Conservation (phyloP, 2,797 vertebrate species). For the Sebastiscus albofasciatus region DNA sequence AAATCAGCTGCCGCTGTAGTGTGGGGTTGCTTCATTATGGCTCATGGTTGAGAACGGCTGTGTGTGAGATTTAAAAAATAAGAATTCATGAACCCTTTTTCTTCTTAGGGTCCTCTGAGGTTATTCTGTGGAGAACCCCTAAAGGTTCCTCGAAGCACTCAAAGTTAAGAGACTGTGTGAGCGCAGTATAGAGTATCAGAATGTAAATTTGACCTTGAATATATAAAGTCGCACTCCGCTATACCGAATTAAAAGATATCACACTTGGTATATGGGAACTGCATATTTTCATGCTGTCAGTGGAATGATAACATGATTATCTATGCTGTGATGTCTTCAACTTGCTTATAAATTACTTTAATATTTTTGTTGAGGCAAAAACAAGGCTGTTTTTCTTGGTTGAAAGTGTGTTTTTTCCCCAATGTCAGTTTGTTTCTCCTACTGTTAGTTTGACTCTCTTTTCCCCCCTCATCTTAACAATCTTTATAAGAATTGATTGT, state of each 20-base stretch:
- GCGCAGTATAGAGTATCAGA: neutral
- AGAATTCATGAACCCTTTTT: conserved; percentile 23
- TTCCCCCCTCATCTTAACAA: neutral
- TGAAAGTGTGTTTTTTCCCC: neutral
- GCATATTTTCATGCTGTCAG: neutral
- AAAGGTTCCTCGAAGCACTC: conserved; percentile 48
- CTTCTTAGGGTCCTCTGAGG: neutral
- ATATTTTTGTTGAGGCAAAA: neutral
- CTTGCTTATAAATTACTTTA: neutral
- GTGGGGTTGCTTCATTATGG: neutral
- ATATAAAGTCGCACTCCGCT: neutral
- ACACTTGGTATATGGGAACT: neutral
- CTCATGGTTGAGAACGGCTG: neutral
- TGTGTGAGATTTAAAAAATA: conserved; percentile 1
- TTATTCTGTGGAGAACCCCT: conserved; percentile 41
- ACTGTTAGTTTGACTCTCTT: neutral
- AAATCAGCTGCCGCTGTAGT: conserved; percentile 22
- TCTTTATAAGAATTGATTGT: neutral
- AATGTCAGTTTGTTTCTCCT: neutral
- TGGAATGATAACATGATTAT: neutral
- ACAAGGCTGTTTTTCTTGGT: neutral
- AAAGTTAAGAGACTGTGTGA: neutral
- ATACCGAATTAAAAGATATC: neutral
- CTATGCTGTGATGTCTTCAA: neutral
- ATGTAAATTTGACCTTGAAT: conserved; percentile 56